A percentile compares a stretch with the other conserved stretches of the same genome.
phyloP scores from a whole-genome alignment of 35 echinoderm and acorn worm species.

The Nesometra sesokonis region DNA sequence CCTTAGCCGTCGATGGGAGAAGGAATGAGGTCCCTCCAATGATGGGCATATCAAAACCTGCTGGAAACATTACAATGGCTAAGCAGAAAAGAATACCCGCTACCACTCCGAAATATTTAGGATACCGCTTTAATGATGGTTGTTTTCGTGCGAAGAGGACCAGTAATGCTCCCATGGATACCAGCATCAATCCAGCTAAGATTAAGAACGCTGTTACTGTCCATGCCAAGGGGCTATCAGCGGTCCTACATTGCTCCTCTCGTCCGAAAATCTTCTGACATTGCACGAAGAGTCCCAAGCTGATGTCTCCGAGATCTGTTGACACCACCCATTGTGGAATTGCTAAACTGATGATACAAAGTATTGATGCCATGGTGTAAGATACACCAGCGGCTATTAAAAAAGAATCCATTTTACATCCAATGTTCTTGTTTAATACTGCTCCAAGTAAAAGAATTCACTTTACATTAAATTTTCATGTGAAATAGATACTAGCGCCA shows the following conservation, averaged over 20 bases:
- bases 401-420: slow-evolving; percentile 77
- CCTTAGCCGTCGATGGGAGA: slow-evolving; percentile 77
- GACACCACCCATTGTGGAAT: slow-evolving; percentile 87
- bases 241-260: slow-evolving; percentile 43
- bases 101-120: slow-evolving; percentile 74
- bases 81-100: slow-evolving; percentile 81
- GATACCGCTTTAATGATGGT: slow-evolving; percentile 53
- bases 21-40: slow-evolving; percentile 83
- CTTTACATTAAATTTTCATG: too few relatives aligned
- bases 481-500: too few relatives aligned
- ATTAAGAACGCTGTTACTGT: slow-evolving; percentile 67
- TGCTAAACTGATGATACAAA: slow-evolving; percentile 52
- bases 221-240: slow-evolving; percentile 62
- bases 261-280: slow-evolving; percentile 80
- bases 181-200: slow-evolving; percentile 41
- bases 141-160: slow-evolving; percentile 57
- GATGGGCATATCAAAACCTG: slow-evolving; percentile 75
- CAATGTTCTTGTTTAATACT: too few relatives aligned
- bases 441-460: too few relatives aligned
- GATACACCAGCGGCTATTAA: slow-evolving; percentile 64
- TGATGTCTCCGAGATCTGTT: slow-evolving; percentile 41
- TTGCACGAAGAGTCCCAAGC: slow-evolving; percentile 62
- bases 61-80: slow-evolving; percentile 85
- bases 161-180: slow-evolving; percentile 55
- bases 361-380: slow-evolving; percentile 51